Conservation (phyloP, 2,797 vertebrate genomes). For the Malurus leucopterus region DNA sequence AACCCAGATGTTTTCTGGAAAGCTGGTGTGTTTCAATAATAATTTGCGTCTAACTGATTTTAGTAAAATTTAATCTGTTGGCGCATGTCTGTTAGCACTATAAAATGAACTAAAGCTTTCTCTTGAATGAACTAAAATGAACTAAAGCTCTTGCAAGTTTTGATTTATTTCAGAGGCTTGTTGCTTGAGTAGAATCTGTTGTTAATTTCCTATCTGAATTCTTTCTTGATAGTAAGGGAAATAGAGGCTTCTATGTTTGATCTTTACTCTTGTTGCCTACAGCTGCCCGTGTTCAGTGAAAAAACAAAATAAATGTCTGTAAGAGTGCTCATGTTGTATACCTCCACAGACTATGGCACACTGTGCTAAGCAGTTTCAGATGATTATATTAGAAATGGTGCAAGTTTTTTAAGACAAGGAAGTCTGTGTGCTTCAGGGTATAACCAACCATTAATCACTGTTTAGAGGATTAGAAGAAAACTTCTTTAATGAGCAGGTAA, state of each 20-base stretch:
- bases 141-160: neutral
- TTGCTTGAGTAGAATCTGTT: neutral
- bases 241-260: neutral
- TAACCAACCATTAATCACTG: constrained; percentile 5
- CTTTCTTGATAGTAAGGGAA: neutral
- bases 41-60: neutral
- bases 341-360: neutral
- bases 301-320: neutral
- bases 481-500: neutral
- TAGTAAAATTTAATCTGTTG: neutral
- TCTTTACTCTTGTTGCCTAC: neutral
- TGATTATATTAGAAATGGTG: neutral
- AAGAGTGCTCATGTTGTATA: neutral
- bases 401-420: neutral
- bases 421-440: neutral
- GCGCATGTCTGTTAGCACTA: neutral
- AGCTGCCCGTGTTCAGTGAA: neutral
- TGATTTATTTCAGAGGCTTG: neutral
- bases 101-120: neutral
- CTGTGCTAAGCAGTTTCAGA: neutral
- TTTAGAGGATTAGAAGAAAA: neutral
- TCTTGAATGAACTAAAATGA: neutral
- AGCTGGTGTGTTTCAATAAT: neutral
- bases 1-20: neutral
- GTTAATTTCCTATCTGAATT: neutral